phyloP scores from a whole-genome alignment of 2,797 vertebrate species.

The Sebastes itinus region DNA sequence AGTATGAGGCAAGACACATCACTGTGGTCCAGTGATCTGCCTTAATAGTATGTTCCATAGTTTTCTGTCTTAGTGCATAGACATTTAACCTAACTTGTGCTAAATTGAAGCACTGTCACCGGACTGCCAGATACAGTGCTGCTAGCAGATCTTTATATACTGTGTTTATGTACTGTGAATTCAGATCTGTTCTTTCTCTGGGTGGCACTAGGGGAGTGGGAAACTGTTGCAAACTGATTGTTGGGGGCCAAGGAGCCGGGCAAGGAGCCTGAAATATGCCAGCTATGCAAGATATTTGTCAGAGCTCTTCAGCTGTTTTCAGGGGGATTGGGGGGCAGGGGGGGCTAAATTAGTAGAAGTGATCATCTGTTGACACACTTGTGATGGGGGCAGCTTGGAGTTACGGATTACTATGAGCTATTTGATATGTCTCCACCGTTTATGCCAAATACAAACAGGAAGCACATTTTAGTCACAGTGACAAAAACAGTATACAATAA shows the following conservation, averaged over 20 bases:
- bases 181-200: not conserved
- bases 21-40: not conserved
- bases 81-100: not conserved
- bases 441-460: not conserved
- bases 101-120: not conserved
- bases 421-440: not conserved
- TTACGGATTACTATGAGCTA: not conserved
- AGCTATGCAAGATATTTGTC: not conserved
- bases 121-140: not conserved
- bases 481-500: not conserved
- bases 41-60: not conserved
- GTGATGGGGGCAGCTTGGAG: not conserved
- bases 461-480: not conserved
- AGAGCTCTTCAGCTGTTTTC: not conserved
- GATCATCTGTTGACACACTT: not conserved
- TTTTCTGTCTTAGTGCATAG: not conserved
- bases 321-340: too few species aligned
- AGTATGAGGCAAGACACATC: not conserved
- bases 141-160: not conserved
- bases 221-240: not conserved
- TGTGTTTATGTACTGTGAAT: not conserved
- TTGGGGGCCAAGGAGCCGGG: not conserved
- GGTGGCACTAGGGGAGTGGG: not conserved
- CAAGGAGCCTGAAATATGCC: not conserved
- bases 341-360: not conserved